A percentile compares a stretch with the other conserved stretches of the same genome.
These are phyloP conservation scores for Taenioides sp. DNA, from an alignment of 2,797 vertebrate species.

Conservation along the genomic window DNA sequence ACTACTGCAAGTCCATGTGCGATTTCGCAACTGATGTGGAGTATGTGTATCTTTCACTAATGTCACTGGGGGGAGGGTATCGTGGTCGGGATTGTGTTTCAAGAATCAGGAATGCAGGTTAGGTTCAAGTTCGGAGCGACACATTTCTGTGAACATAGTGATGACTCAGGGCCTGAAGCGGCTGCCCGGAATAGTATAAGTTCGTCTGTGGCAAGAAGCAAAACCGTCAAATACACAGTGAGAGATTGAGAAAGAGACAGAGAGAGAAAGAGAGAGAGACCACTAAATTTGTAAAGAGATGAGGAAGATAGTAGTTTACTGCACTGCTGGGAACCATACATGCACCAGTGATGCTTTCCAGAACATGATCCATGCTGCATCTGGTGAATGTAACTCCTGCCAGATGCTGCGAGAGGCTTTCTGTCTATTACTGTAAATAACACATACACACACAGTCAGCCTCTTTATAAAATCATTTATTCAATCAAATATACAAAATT, in stretches of 20 bases:
- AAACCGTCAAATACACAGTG: constrained; percentile 7
- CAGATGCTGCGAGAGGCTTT: not conserved
- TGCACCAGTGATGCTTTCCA: constrained; percentile 31
- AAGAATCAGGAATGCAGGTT: constrained; percentile 54
- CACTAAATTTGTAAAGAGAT: constrained; percentile 54
- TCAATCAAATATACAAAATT: constrained; percentile 68
- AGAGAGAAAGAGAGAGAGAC: constrained; percentile 26
- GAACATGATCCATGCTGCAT: constrained; percentile 27
- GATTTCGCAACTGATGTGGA: constrained; percentile 27
- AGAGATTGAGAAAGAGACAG: constrained; percentile 6
- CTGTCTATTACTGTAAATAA: not conserved
- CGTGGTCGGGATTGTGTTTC: constrained; percentile 26
- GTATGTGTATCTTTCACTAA: constrained; percentile 27
- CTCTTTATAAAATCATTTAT: constrained; percentile 73
- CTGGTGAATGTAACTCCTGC: constrained; percentile 10
- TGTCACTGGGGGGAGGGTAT: constrained; percentile 1
- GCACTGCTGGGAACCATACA: constrained; percentile 37
- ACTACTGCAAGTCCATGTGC: not conserved
- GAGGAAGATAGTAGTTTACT: constrained; percentile 38
- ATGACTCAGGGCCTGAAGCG: constrained; percentile 65
- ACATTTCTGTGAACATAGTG: constrained; percentile 63
- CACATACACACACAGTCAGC: constrained; percentile 9
- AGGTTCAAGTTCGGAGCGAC: constrained; percentile 49
- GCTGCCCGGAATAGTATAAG: constrained; percentile 63
- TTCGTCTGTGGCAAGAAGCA: constrained; percentile 52